Evolutionary conservation across 2,113 vertebrate genomes (phyloP), one percentile per base, ranked within the genome.

Genomic region (Probosciger aterrimus): DNA sequence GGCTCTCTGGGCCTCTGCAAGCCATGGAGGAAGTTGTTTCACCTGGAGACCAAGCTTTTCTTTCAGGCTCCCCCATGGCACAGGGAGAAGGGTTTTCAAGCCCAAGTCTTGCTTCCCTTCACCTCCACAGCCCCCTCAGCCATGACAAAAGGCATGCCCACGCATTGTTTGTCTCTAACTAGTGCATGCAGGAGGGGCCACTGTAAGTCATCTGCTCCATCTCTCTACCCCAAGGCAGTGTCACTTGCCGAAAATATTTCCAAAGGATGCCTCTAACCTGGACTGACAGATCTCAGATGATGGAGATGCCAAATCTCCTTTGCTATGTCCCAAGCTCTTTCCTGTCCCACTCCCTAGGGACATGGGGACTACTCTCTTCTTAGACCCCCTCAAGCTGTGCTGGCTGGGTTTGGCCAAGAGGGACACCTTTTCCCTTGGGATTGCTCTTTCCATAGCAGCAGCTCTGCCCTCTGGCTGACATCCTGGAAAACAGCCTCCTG

Each of bases 221-320:
- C 25, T 28, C n/a, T 74, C 25, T 68, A 28, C 47, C 78, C 43
- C 74, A 63, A 25, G 25, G 44, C 3, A 11, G 25, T 25, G 27
- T 57, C 31, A 16, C 2, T 0, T 78, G 24, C 17, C 2, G 2
- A 87, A 24, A 18, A 15, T 0, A 0, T 52, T 92, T 47, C 43
- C 57, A 71, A 74, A 60, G 10, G 30, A 43, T 50, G 64, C 7
- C 50, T 47, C 35, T 59, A 43, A 63, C 19, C 23, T 43, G 52
- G 28, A 41, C 37, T 41, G 41, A 24, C 7, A 86, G 27, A 60
- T 5, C 27, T 76, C 5, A 4, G 27, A n/a, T 9, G 14, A 30
- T 2, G 15, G 20, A 55, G 43, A 69, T 47, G 74, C 23, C 65
- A 30, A 78, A 55, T 3, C 24, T 81, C 24, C 27, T 82, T 79